Percentiles rank a stretch among this genome's conserved stretches.
These are phyloP conservation scores for Sycophaga agraensis DNA, from an alignment of 1,140 invertebrate genomes.

Conservation along the genomic window DNA sequence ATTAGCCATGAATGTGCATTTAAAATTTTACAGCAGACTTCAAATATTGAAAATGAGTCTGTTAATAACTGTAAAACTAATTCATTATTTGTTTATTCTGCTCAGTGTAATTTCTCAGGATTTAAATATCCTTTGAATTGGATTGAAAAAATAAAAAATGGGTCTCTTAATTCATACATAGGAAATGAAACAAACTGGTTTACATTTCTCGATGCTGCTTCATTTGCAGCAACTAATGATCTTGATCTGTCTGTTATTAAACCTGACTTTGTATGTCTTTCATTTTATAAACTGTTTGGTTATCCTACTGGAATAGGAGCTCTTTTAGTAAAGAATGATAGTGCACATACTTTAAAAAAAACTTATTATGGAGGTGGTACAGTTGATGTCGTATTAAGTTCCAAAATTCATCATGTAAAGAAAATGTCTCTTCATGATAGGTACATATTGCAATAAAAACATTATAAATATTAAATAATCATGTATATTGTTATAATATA, in stretches of 20 bases:
- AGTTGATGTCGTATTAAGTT: conserved; percentile 76
- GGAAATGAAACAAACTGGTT: conserved; percentile 65
- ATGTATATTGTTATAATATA: not conserved
- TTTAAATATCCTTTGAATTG: conserved; percentile 81
- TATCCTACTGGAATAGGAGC: conserved; percentile 94
- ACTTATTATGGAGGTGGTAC: conserved; percentile 91
- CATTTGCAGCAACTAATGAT: conserved; percentile 75
- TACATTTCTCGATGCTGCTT: conserved; percentile 84
- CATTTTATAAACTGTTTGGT: conserved; percentile 98
- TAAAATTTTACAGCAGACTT: conserved; percentile 44
- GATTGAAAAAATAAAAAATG: conserved; percentile 68
- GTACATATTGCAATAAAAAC: conserved; percentile 55
- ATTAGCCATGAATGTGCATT: conserved; percentile 60
- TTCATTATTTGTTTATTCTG: conserved; percentile 83
- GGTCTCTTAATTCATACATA: conserved; percentile 56
- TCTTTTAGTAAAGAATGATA: conserved; percentile 75
- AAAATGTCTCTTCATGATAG: conserved; percentile 69
- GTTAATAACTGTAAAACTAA: conserved; percentile 44
- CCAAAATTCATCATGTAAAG: conserved; percentile 69
- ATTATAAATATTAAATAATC: not conserved
- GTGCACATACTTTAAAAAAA: conserved; percentile 67
- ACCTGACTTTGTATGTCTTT: conserved; percentile 89
- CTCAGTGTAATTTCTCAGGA: conserved; percentile 94
- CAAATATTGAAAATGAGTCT: conserved; percentile 1
- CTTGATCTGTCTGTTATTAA: conserved; percentile 73